Conservation (phyloP, 2,888 invertebrate species). For the Eupithecia subumbrata region DNA sequence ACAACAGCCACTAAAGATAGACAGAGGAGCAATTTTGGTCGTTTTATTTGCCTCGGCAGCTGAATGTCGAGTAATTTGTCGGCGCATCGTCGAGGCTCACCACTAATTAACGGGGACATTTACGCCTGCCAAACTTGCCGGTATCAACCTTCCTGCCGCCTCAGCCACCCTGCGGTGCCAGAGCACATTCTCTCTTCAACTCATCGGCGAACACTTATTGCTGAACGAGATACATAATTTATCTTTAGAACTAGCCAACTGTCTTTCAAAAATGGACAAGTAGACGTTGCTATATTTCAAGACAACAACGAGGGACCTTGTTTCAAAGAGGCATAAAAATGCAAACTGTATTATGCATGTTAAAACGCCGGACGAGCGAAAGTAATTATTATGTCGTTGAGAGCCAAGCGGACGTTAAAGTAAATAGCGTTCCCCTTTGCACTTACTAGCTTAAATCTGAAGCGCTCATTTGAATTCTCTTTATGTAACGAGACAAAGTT, state of each 20-base stretch:
- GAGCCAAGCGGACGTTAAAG: slow-evolving; percentile 64
- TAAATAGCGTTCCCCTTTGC: slow-evolving; percentile 60
- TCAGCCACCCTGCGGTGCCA: slow-evolving; percentile 44
- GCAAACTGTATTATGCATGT: slow-evolving; percentile 44
- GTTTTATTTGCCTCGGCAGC: slow-evolving; percentile 66
- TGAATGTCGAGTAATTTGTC: slow-evolving; percentile 75
- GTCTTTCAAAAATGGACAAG: slow-evolving; percentile 8
- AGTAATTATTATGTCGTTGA: slow-evolving; percentile 62
- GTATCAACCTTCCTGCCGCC: slow-evolving; percentile 54
- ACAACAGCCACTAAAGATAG: slow-evolving; percentile 26
- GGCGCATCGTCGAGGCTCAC: slow-evolving; percentile 67
- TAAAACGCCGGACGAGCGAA: slow-evolving; percentile 46
- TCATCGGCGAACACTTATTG: slow-evolving; percentile 44
- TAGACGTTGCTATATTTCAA: slow-evolving; percentile 6
- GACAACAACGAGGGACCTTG: slow-evolving; percentile 15
- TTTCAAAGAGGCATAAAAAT: slow-evolving; percentile 31
- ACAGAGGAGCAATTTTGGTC: slow-evolving; percentile 42
- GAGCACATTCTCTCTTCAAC: slow-evolving; percentile 52
- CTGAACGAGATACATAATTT: slow-evolving; percentile 45
- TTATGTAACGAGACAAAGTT: slow-evolving; percentile 38
- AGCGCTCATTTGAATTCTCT: slow-evolving; percentile 39
- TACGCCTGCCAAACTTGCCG: slow-evolving; percentile 73
- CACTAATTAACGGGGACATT: slow-evolving; percentile 79
- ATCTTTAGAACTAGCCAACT: neutral
- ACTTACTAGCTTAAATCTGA: slow-evolving; percentile 36